Conservation (phyloP, 2,113 vertebrate species). For the Brienomyrus brachyistius region DNA sequence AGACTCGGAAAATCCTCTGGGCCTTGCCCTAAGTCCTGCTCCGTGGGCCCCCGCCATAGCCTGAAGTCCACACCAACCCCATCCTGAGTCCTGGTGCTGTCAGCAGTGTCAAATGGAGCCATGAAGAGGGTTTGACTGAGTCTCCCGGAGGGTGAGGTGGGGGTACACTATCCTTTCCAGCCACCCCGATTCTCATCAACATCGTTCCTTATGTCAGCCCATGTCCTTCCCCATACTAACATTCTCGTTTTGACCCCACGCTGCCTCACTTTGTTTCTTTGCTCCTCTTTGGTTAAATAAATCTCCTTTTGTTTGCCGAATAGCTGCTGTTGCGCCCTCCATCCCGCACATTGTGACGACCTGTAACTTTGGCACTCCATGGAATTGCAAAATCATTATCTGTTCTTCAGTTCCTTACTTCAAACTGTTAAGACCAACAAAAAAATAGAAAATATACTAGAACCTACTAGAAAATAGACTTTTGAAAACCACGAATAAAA, state of each 20-base stretch:
- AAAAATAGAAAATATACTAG: neutral
- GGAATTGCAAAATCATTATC: neutral
- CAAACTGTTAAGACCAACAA: neutral
- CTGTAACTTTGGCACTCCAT: neutral
- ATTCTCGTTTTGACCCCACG: neutral
- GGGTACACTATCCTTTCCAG: too few species aligned
- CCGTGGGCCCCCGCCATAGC: neutral
- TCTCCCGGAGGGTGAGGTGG: too few species aligned
- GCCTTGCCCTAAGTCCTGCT: neutral
- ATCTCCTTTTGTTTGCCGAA: too few species aligned
- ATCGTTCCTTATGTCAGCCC: neutral
- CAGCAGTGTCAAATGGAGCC: neutral
- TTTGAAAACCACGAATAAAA: neutral
- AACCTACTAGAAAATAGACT: neutral
- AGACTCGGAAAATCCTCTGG: neutral
- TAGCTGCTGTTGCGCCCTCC: too few species aligned
- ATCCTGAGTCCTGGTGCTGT: neutral
- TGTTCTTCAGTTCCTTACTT: neutral
- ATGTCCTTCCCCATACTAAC: neutral
- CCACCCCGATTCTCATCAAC: too few species aligned
- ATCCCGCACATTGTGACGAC: too few species aligned
- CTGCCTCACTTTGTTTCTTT: neutral
- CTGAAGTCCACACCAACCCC: neutral
- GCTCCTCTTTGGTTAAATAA: neutral
- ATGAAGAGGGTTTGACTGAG: neutral